A percentile compares a stretch with the other conserved stretches of the same genome.
Conservation (phyloP, 1,140 invertebrate species). For the Sitobion miscanthi region DNA sequence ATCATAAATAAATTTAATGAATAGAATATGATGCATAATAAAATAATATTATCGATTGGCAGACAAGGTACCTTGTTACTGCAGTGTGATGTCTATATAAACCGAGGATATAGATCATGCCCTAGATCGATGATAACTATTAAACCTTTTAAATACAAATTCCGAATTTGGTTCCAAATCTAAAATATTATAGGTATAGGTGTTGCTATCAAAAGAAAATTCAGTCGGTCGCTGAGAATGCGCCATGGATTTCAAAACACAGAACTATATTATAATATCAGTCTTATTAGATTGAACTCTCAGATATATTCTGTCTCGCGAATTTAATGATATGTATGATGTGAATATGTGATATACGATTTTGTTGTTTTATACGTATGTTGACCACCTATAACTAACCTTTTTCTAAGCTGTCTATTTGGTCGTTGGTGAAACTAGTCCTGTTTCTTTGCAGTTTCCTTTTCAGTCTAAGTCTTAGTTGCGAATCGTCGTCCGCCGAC, state of each 20-base stretch:
- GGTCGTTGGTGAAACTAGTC: conserved; percentile 98
- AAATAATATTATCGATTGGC: neutral
- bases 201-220: neutral
- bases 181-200: neutral
- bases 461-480: conserved; percentile 87
- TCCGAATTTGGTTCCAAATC: neutral
- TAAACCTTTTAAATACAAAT: neutral
- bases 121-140: neutral
- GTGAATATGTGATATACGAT: neutral
- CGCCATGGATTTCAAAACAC: neutral
- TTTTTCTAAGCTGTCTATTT: conserved; percentile 98
- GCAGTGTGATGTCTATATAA: neutral
- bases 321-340: neutral
- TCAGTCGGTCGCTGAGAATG: neutral
- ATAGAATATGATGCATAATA: neutral
- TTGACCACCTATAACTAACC: conserved; percentile 67
- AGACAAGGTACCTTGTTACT: neutral
- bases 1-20: neutral
- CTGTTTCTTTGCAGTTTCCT: conserved; percentile 97
- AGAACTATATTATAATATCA: neutral
- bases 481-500: conserved; percentile 80
- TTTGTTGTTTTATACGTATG: neutral
- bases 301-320: neutral
- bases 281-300: neutral
- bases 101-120: neutral